phyloP scores from a whole-genome alignment of 2,797 vertebrate species.

The Holocentrus rufus region DNA sequence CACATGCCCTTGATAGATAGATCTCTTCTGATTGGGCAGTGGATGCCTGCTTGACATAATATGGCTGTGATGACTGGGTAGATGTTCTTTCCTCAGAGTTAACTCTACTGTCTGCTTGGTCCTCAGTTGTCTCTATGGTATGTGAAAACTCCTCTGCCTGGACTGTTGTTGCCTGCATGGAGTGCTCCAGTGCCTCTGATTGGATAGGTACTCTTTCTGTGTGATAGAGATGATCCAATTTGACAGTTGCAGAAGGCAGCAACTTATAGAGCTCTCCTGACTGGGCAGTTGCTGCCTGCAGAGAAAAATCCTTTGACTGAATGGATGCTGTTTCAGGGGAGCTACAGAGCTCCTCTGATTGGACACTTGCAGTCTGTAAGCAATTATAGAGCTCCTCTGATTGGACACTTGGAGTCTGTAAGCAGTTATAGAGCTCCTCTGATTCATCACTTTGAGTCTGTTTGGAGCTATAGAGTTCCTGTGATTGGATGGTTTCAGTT shows the following conservation, averaged over 20 bases:
- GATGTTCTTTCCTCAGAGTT: slow-evolving; percentile 47
- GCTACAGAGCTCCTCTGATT: slow-evolving; percentile 32
- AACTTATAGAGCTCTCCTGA: slow-evolving; percentile 16
- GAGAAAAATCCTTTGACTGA: slow-evolving; percentile 38
- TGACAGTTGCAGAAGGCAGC: slow-evolving; percentile 15
- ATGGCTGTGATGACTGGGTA: slow-evolving; percentile 44
- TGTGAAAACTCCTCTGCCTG: slow-evolving; percentile 42
- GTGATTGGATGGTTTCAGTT: slow-evolving; percentile 33
- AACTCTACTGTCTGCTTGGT: slow-evolving; percentile 39
- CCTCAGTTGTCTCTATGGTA: slow-evolving; percentile 40
- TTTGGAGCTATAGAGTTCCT: not conserved
- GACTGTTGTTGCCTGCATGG: slow-evolving; percentile 37
- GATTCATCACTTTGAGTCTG: slow-evolving; percentile 28
- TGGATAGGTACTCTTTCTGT: slow-evolving; percentile 24
- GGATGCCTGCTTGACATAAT: slow-evolving; percentile 50
- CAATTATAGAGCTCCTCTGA: slow-evolving; percentile 27
- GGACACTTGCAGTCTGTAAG: slow-evolving; percentile 37
- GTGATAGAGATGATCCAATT: slow-evolving; percentile 37
- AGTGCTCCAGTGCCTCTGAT: slow-evolving; percentile 28
- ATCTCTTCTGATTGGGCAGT: slow-evolving; percentile 70
- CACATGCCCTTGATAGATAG: slow-evolving; percentile 72
- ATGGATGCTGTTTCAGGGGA: not conserved
- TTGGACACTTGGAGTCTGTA: slow-evolving; percentile 34
- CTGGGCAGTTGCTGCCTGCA: slow-evolving; percentile 45
- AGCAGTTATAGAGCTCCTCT: slow-evolving; percentile 40